Evolutionary conservation across 2,797 vertebrate genomes (phyloP).

Genomic region (Manis javanica): DNA sequence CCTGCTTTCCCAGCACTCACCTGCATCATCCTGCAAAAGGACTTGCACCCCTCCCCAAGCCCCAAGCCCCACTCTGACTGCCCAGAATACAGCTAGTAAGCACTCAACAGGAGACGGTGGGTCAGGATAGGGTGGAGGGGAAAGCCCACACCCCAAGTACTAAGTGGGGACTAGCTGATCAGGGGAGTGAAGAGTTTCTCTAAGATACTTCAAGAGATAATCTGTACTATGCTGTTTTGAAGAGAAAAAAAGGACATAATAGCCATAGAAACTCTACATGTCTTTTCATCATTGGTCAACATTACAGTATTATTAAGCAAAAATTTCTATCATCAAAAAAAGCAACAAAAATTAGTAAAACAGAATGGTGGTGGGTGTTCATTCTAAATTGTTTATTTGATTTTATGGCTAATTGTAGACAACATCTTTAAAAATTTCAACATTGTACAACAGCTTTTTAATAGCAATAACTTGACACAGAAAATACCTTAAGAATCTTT

Average conservation of each 20-base stretch:
- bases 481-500: neutral
- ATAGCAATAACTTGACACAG: neutral
- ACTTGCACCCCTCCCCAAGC: neutral
- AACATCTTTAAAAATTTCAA: neutral
- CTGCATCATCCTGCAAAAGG: neutral
- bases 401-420: neutral
- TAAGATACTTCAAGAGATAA: neutral
- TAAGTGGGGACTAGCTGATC: no score
- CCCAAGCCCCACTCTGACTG: neutral
- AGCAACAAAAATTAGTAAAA: neutral
- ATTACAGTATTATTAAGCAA: neutral
- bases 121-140: neutral
- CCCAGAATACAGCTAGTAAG: neutral
- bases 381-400: neutral
- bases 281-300: neutral
- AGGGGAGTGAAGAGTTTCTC: neutral
- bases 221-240: neutral
- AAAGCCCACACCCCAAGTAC: neutral
- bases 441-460: neutral
- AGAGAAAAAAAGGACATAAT: neutral
- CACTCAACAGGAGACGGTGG: neutral
- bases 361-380: neutral
- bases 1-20: neutral
- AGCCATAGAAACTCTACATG: neutral
- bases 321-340: neutral